Conservation (phyloP, 1,140 invertebrate genomes). For the Heliconius melpomene region DNA sequence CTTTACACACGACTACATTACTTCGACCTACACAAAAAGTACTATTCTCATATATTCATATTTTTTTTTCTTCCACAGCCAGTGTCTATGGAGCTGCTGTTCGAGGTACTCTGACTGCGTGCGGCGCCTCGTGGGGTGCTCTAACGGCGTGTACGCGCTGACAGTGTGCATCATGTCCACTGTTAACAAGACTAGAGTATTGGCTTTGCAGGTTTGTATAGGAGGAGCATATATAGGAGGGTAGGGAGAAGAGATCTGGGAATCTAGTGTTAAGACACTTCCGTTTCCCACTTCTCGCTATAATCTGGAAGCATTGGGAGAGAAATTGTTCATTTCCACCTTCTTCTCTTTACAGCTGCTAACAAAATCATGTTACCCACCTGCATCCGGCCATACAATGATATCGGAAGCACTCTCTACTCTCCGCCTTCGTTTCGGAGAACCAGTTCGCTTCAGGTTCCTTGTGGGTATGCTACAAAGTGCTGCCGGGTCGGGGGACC, state of each 20-base stretch:
- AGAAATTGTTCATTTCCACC: no score
- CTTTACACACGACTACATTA: not conserved
- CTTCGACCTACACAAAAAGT: not conserved
- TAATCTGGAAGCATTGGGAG: no score
- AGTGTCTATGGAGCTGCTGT: conserved; percentile 91
- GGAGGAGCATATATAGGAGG: no score
- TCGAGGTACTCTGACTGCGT: conserved; percentile 88
- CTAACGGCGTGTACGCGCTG: conserved; percentile 92
- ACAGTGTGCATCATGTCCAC: conserved; percentile 94
- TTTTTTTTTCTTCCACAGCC: conserved; percentile 60
- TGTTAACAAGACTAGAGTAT: conserved; percentile 89
- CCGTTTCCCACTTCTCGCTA: no score
- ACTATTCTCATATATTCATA: not conserved
- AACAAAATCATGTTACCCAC: conserved; percentile 87
- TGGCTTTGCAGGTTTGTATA: conserved; percentile 88
- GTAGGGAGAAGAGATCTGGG: no score
- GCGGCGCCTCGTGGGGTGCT: conserved; percentile 87
- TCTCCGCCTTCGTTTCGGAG: conserved; percentile 92
- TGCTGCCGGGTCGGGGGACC: conserved; percentile 85
- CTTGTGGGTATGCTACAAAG: conserved; percentile 93
- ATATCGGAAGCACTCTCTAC: conserved; percentile 95
- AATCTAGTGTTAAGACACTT: no score
- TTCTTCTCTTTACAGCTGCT: conserved; percentile 82
- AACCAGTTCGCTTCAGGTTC: conserved; percentile 95
- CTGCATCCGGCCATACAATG: conserved; percentile 87